Percentiles rank a stretch among this genome's conserved stretches.
Evolutionary conservation across 2,797 vertebrate species (phyloP).

Genomic region (Trematomus bernacchii): DNA sequence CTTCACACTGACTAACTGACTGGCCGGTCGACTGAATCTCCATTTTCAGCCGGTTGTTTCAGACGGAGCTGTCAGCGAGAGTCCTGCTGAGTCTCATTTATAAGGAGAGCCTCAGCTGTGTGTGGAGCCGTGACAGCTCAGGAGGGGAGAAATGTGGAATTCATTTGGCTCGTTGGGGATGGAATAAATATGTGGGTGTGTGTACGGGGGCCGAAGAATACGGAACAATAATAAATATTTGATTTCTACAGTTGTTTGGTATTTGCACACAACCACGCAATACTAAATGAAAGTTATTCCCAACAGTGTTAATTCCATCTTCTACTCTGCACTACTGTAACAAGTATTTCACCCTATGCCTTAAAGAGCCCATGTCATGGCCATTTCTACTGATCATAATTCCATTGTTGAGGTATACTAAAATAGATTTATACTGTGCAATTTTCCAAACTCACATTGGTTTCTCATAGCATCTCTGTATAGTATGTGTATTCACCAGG

Average conservation of each 20-base stretch:
- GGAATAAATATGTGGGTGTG: slow-evolving; percentile 61
- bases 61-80: slow-evolving; percentile 88
- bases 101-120: slow-evolving; percentile 89
- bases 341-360: too few species aligned
- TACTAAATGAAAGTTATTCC: slow-evolving; percentile 23
- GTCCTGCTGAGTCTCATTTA: slow-evolving; percentile 89
- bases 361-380: too few species aligned
- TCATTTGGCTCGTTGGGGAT: slow-evolving; percentile 83
- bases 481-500: too few species aligned
- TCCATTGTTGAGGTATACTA: too few species aligned
- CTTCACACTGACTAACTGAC: slow-evolving; percentile 28
- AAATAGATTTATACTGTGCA: too few species aligned
- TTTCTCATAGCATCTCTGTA: too few species aligned
- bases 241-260: slow-evolving; percentile 43
- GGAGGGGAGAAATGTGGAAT: slow-evolving; percentile 93
- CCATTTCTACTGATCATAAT: too few species aligned
- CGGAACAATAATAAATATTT: slow-evolving; percentile 49
- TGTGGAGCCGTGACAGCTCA: slow-evolving; percentile 88
- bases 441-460: too few species aligned
- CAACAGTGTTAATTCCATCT: slow-evolving; percentile 17
- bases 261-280: slow-evolving; percentile 38
- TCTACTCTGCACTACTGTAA: slow-evolving; percentile 1
- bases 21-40: slow-evolving; percentile 4
- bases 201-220: slow-evolving; percentile 40
- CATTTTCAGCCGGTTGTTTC: slow-evolving; percentile 54